phyloP scores from a whole-genome alignment of 2,113 vertebrate genomes.

The Ahaetulla prasina region DNA sequence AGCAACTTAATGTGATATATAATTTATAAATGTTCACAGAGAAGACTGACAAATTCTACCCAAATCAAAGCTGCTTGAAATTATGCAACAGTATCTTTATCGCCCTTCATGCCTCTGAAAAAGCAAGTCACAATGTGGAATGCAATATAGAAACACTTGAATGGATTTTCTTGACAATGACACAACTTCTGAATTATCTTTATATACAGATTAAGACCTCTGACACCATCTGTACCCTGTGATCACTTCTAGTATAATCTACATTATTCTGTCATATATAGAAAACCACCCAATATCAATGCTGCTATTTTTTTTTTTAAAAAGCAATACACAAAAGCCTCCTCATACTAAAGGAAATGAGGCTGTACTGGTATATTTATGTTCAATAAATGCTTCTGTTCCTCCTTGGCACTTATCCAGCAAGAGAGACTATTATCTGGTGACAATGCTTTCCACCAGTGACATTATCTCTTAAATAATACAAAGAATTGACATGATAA shows the following conservation, averaged over 20 bases:
- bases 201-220: conserved; percentile 1
- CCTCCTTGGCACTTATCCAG: conserved; percentile 50
- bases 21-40: conserved; percentile 7
- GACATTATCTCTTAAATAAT: conserved; percentile 54
- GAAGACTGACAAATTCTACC: background rate
- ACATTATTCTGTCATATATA: background rate
- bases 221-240: conserved; percentile 2
- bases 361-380: conserved; percentile 41
- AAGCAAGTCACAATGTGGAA: background rate
- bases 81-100: background rate
- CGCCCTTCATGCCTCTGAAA: background rate
- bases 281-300: conserved; percentile 11
- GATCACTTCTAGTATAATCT: conserved; percentile 11
- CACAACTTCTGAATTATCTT: background rate
- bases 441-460: conserved; percentile 39
- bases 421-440: conserved; percentile 49
- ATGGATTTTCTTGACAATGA: background rate
- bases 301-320: background rate
- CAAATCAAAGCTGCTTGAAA: background rate
- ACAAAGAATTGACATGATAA: conserved; percentile 48
- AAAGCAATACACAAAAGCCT: background rate
- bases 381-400: conserved; percentile 28
- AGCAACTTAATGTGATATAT: background rate
- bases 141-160: background rate
- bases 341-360: conserved; percentile 28